Percentiles rank a stretch among this genome's conserved stretches.
Evolutionary conservation across 1,140 invertebrate species (phyloP).

Genomic region (Aphaenogaster floridana): DNA sequence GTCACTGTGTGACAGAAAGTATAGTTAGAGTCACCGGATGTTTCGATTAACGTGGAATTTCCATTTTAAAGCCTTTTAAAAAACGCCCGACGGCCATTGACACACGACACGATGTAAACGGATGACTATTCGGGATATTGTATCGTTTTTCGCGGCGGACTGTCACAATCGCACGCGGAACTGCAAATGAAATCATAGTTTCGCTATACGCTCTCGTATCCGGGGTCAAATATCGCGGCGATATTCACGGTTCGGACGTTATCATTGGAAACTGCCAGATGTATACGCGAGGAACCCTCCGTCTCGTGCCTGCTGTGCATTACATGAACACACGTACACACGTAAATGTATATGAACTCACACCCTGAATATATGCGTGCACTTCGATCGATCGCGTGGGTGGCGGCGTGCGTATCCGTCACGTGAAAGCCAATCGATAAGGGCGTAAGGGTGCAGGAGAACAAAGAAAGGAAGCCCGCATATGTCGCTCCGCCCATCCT

Average conservation of each 20-base stretch:
- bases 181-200: conserved; percentile 52
- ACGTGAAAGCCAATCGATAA: conserved; percentile 61
- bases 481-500: conserved; percentile 58
- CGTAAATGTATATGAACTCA: background rate
- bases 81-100: background rate
- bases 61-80: conserved; percentile 15
- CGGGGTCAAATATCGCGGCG: conserved; percentile 16
- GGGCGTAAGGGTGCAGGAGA: conserved; percentile 38
- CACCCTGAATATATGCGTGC: background rate
- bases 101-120: background rate
- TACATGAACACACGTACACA: background rate
- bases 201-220: background rate
- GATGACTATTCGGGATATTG: background rate
- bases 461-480: conserved; percentile 61
- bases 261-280: conserved; percentile 60
- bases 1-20: background rate
- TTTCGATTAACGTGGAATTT: background rate
- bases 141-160: conserved; percentile 1
- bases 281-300: conserved; percentile 34
- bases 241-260: conserved; percentile 26
- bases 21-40: background rate
- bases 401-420: conserved; percentile 44
- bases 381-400: conserved; percentile 42
- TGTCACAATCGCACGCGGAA: background rate
- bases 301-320: conserved; percentile 13